Evolutionary conservation across 2,888 invertebrate genomes (phyloP), one percentile per base, ranked within the genome.

Genomic region (Globia sparganii): DNA sequence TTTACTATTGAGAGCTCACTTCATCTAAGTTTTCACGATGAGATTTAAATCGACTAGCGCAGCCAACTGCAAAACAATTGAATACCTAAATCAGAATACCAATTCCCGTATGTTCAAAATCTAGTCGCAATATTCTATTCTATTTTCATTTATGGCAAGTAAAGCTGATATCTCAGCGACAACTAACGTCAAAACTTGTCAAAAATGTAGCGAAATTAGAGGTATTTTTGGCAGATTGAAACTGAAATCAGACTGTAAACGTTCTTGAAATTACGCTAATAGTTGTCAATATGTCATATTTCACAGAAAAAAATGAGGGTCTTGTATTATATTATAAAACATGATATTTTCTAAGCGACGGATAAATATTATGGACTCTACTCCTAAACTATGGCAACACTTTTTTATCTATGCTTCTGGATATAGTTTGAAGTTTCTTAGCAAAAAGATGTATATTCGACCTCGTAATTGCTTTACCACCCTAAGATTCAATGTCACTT

Each of bases 331-430:
- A 37, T n/a, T n/a, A 18, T 25, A 9, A 56, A 53, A 73, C 58
- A n/a, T 58, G 46, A 13, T 75, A 49, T 75, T 61, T 37, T 37
- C 18, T 75, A 61, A 75, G 59, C 49, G 46, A 58, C 73, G 25
- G 9, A 46, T 25, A 43, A 21, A n/a, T 65, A n/a, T 65, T 5
- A 28, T 31, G 31, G 31, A 9, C 18, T 40, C 28, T 4, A 56
- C 53, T 56, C 4, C 4, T n/a, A 49, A 18, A 21, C 25, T 8
- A 46, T 37, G 13, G 25, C 31, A 46, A 31, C 25, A 66, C 4
- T 15, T 15, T 4, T 43, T 25, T 31, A 15, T 31, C 21, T 46
- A 2, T 4, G 31, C 4, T 21, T 49, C 25, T 67, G 46, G 15
- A 31, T 5, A 8, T 49, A 67, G 15, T 34, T 67, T 49, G 4